These are phyloP conservation scores for Pangasius sanitwongsei DNA, from an alignment of 2,797 vertebrate species.

Conservation along the genomic window DNA sequence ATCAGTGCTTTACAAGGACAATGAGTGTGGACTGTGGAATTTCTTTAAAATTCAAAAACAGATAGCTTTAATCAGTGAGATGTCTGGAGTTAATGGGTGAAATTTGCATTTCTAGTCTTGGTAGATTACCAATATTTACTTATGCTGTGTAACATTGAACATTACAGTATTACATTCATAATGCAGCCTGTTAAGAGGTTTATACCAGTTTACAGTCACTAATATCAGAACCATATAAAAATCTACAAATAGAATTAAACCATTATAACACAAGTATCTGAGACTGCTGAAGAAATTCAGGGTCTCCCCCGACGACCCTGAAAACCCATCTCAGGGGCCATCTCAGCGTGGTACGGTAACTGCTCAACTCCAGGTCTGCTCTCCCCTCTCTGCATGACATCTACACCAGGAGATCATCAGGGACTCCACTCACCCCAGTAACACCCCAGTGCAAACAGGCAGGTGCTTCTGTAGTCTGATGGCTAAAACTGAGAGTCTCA, in stretches of 20 bases:
- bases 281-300: no score
- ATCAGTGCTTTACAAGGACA: not conserved
- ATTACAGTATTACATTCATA: not conserved
- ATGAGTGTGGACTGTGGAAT: not conserved
- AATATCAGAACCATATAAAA: not conserved
- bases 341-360: no score
- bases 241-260: not conserved
- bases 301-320: no score
- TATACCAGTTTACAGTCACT: not conserved
- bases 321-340: no score
- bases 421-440: no score
- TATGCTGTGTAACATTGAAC: not conserved
- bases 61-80: not conserved
- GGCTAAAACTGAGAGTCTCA: no score
- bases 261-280: not conserved
- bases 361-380: no score
- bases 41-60: not conserved
- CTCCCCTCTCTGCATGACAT: no score
- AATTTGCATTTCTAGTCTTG: not conserved
- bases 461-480: no score
- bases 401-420: no score
- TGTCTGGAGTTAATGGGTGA: not conserved
- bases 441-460: no score
- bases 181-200: not conserved
- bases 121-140: not conserved